Evolutionary conservation across 2,888 invertebrate species (phyloP).

Genomic region (Lysandra bellargus): DNA sequence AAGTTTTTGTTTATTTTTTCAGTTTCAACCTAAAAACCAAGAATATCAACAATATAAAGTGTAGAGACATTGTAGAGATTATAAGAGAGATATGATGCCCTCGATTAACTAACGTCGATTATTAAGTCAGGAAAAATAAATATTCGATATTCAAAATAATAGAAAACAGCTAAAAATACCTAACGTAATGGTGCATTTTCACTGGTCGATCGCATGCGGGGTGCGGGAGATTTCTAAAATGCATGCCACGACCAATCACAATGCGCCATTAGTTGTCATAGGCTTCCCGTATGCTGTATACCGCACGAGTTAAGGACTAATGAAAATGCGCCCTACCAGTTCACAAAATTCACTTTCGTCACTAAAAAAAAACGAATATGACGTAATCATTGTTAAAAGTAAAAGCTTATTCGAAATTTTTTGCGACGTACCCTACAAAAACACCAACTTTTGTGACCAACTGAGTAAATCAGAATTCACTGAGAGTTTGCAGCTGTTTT

Average conservation of each 20-base stretch:
- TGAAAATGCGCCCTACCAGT: background rate
- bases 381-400: background rate
- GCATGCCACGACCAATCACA: too few species aligned
- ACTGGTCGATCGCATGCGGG: too few species aligned
- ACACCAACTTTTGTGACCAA: conserved; percentile 29
- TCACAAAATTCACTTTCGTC: background rate
- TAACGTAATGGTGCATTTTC: background rate
- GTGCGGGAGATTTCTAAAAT: too few species aligned
- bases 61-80: too few species aligned
- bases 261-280: too few species aligned
- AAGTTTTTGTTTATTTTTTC: background rate
- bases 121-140: background rate
- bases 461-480: conserved; percentile 29
- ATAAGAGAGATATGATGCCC: too few species aligned
- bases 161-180: background rate
- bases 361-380: background rate
- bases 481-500: conserved; percentile 23
- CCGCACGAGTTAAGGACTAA: too few species aligned
- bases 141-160: background rate
- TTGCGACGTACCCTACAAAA: conserved; percentile 14
- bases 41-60: too few species aligned
- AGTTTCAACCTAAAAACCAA: too few species aligned
- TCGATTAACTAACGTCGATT: too few species aligned
- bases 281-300: too few species aligned
- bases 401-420: conserved; percentile 20